phyloP scores from a whole-genome alignment of 2,797 vertebrate species.

The Takifugu rubripes region DNA sequence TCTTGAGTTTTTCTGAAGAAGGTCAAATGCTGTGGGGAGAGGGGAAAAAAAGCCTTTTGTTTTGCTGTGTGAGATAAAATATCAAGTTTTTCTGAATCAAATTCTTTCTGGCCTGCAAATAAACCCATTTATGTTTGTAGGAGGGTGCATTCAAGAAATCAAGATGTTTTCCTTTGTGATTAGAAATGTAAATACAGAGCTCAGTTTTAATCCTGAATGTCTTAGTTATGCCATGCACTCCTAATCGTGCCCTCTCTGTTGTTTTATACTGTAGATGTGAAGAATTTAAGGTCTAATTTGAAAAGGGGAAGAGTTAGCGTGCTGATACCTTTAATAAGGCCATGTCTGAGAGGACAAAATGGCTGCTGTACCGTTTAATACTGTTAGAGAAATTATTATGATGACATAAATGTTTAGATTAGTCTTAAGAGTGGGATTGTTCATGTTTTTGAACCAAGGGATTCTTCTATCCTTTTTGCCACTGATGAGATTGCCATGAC shows the following conservation, averaged over 20 bases:
- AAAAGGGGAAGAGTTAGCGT: conserved; percentile 60
- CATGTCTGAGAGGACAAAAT: conserved; percentile 44
- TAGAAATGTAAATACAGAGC: conserved; percentile 64
- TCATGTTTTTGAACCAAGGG: conserved; percentile 24
- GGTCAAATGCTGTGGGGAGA: conserved; percentile 64
- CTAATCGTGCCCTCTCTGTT: conserved; percentile 50
- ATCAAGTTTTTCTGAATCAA: conserved; percentile 35
- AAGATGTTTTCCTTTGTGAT: conserved; percentile 32
- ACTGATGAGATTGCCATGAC: conserved; percentile 24
- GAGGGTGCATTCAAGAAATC: conserved; percentile 30
- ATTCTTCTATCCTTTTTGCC: conserved; percentile 28
- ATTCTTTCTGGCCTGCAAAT: conserved; percentile 46
- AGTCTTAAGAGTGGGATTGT: conserved; percentile 32
- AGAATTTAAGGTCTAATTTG: conserved; percentile 61
- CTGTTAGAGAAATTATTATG: conserved; percentile 64
- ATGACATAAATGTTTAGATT: conserved; percentile 54
- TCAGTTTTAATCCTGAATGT: conserved; percentile 60
- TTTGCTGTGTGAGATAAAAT: conserved; percentile 33
- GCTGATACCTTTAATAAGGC: conserved; percentile 75
- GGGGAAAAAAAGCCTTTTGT: conserved; percentile 31
- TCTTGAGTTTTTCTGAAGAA: conserved; percentile 51
- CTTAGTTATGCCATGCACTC: conserved; percentile 49
- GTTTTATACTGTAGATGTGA: conserved; percentile 67
- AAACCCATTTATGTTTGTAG: conserved; percentile 43
- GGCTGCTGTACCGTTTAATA: conserved; percentile 68